These are phyloP conservation scores for Agrochola macilenta DNA, from an alignment of 2,888 invertebrate species.

Conservation along the genomic window DNA sequence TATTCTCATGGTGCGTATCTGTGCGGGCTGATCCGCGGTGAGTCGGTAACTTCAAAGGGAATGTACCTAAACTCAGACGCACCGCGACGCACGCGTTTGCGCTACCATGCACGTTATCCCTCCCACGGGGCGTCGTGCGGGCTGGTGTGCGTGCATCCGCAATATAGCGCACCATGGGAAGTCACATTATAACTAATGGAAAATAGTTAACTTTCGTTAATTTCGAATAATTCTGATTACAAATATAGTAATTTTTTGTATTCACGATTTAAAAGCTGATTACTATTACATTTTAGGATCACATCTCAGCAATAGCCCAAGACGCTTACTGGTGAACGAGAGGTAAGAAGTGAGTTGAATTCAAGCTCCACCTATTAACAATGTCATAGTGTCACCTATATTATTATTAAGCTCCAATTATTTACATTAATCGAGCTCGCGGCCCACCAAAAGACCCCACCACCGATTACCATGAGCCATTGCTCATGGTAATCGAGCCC, in stretches of 20 bases:
- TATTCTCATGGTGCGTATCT: no score
- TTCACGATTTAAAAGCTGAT: no score
- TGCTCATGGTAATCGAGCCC: no score
- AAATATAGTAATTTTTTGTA: neutral
- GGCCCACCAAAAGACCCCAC: neutral
- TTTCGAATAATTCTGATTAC: neutral
- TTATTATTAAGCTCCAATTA: neutral
- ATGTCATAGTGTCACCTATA: neutral
- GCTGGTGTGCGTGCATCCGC: no score
- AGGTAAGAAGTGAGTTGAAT: neutral
- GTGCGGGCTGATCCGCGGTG: no score
- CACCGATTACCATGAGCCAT: neutral
- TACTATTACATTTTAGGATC: neutral
- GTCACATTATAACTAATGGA: no score
- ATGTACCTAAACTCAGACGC: no score
- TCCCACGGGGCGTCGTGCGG: no score
- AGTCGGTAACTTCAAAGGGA: no score
- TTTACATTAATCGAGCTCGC: neutral
- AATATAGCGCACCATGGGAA: no score
- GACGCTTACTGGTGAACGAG: neutral
- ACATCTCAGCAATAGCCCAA: neutral
- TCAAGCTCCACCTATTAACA: neutral
- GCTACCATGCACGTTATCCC: no score
- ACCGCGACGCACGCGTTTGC: no score
- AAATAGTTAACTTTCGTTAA: neutral